A percentile compares a stretch with the other conserved stretches of the same genome.
Conservation (phyloP, 2,888 invertebrate species). For the Drosophila austrosaltans region DNA sequence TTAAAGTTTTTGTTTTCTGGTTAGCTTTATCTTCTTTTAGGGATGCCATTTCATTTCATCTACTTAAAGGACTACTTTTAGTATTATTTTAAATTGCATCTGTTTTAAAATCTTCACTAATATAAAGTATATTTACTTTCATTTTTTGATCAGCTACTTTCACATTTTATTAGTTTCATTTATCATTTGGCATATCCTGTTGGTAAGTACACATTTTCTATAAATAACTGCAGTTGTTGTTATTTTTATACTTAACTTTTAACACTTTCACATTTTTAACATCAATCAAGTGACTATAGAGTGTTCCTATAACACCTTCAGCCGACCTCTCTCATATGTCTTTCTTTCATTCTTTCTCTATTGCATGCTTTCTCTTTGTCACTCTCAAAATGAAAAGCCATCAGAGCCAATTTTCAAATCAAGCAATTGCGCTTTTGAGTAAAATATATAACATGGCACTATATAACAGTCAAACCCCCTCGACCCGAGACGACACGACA, state of each 20-base stretch:
- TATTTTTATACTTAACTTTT: neutral
- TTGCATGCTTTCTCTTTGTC: conserved; percentile 38
- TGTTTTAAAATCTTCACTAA: no score
- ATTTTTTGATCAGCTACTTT: no score
- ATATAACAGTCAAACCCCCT: conserved; percentile 46
- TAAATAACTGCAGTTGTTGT: neutral
- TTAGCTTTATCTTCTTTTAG: no score
- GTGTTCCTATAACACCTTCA: conserved; percentile 37
- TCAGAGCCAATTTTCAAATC: conserved; percentile 74
- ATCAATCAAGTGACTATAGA: conserved; percentile 24
- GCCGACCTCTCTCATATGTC: conserved; percentile 9
- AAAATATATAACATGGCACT: conserved; percentile 70
- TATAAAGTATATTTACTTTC: no score
- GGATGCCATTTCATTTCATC: no score
- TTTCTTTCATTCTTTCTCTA: neutral
- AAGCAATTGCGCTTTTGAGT: conserved; percentile 71
- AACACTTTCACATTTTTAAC: neutral
- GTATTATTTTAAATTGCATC: no score
- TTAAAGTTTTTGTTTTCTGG: no score
- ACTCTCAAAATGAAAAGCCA: conserved; percentile 66
- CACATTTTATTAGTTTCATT: no score
- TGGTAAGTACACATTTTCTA: no score
- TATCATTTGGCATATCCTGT: no score
- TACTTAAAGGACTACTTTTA: no score
- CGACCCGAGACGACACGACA: conserved; percentile 16